phyloP scores from a whole-genome alignment of 1,140 invertebrate genomes.

The Bombus soroeensis region DNA sequence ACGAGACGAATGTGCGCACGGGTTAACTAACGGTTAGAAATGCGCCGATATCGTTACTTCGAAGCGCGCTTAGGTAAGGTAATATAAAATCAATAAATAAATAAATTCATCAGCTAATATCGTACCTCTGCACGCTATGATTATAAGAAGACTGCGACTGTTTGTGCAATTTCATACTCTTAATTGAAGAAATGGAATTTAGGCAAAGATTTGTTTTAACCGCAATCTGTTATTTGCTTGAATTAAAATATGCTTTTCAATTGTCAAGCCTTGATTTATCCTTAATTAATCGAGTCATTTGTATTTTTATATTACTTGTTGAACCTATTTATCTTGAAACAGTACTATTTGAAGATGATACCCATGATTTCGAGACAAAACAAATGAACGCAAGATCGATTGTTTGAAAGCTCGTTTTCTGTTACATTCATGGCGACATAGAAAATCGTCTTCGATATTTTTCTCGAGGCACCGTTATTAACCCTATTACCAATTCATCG shows the following conservation, averaged over 20 bases:
- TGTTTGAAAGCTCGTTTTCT: neutral
- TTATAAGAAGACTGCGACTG: neutral
- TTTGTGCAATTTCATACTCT: neutral
- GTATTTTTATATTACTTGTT: too few species aligned
- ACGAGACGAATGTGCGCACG: neutral
- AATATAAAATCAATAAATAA: neutral
- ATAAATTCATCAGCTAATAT: neutral
- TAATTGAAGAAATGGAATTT: neutral
- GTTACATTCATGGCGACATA: neutral
- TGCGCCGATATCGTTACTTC: neutral
- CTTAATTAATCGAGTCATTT: too few species aligned
- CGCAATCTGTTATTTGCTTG: too few species aligned
- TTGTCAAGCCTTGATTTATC: too few species aligned
- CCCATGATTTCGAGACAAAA: neutral
- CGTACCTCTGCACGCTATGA: neutral
- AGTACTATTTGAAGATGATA: too few species aligned
- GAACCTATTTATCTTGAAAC: too few species aligned
- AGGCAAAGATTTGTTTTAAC: too few species aligned
- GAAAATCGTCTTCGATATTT: neutral
- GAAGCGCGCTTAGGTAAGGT: neutral
- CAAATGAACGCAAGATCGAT: neutral
- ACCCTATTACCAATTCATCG: neutral
- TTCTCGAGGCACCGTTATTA: neutral
- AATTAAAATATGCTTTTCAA: too few species aligned
- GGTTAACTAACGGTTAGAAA: constrained; percentile 2